Percentiles rank a stretch among this genome's conserved stretches.
These are phyloP conservation scores for Rallus crepitans DNA, from an alignment of 2,797 vertebrate species.

Conservation along the genomic window DNA sequence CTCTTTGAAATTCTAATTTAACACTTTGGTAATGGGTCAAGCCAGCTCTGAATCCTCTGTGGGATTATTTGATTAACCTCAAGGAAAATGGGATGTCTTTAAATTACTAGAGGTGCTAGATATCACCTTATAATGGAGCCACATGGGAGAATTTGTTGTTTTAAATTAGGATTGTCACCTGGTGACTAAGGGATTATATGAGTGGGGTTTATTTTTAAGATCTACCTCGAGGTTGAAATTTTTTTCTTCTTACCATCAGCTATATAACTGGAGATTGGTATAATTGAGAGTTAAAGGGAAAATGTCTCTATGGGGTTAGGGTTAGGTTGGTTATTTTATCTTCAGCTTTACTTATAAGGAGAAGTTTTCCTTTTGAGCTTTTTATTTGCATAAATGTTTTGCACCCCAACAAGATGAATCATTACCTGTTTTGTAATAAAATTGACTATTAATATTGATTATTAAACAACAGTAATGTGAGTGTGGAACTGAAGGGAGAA, in stretches of 20 bases:
- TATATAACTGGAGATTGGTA: background rate
- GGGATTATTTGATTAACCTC: slow-evolving; percentile 64
- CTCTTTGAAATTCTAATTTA: slow-evolving; percentile 67
- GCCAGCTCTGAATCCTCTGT: slow-evolving; percentile 22
- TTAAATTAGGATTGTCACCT: background rate
- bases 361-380: background rate
- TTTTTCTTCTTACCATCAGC: background rate
- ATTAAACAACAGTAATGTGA: background rate
- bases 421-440: background rate
- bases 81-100: slow-evolving; percentile 58
- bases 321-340: background rate
- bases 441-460: background rate
- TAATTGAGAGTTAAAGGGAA: background rate
- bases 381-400: background rate
- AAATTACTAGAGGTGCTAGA: slow-evolving; percentile 21
- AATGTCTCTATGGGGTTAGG: background rate
- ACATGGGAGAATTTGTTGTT: background rate
- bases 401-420: background rate
- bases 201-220: background rate
- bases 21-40: slow-evolving; percentile 55
- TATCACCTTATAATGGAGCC: slow-evolving; percentile 20
- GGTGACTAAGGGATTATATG: background rate
- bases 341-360: background rate
- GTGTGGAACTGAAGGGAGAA: background rate
- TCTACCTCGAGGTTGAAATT: background rate